phyloP scores from a whole-genome alignment of 2,797 vertebrate species.

The Anguilla anguilla region DNA sequence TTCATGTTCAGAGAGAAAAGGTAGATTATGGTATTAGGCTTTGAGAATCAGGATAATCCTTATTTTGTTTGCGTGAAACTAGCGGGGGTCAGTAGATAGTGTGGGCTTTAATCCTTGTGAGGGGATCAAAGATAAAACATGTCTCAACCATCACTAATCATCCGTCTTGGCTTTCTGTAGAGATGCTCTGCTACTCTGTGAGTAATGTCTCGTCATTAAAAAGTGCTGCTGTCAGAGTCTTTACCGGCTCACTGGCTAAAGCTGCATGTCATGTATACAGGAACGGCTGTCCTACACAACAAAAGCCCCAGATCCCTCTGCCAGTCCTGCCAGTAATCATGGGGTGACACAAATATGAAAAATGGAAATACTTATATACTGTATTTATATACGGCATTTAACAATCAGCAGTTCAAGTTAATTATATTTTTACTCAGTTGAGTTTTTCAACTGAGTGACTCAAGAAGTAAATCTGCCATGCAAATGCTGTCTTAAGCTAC shows the following conservation, averaged over 20 bases:
- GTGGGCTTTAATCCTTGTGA: background rate
- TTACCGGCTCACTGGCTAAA: background rate
- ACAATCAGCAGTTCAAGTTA: too few relatives aligned
- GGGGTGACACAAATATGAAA: too few relatives aligned
- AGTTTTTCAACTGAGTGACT: too few relatives aligned
- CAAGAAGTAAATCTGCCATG: background rate
- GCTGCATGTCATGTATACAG: background rate
- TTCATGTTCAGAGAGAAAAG: conserved; percentile 14
- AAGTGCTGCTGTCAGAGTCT: background rate
- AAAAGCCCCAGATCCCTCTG: background rate
- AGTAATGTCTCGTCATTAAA: background rate
- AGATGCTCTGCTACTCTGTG: background rate
- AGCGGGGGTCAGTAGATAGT: conserved; percentile 4
- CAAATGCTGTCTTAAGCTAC: background rate
- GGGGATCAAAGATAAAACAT: conserved; percentile 2
- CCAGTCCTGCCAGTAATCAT: too few relatives aligned
- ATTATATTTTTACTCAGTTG: too few relatives aligned
- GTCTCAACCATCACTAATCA: background rate
- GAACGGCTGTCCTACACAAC: background rate
- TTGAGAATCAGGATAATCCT: conserved; percentile 27
- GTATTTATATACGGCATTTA: too few relatives aligned
- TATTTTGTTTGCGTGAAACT: conserved; percentile 7
- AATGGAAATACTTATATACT: too few relatives aligned
- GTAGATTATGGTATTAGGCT: conserved; percentile 17
- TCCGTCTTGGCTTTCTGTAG: background rate